These are phyloP conservation scores for Drosophila mojavensis DNA, from an alignment of 1,140 invertebrate genomes.

Conservation along the genomic window DNA sequence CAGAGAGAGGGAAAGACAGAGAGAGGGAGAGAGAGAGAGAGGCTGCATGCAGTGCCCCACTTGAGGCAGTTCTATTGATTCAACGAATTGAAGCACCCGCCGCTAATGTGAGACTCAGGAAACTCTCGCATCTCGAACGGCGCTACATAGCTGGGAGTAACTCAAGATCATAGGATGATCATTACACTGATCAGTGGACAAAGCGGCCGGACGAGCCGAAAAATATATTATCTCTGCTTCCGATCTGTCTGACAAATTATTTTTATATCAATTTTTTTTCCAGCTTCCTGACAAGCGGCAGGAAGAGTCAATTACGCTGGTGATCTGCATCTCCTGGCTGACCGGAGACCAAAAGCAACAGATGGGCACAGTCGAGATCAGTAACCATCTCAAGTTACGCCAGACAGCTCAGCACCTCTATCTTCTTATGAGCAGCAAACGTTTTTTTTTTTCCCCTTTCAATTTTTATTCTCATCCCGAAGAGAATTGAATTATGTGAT, in stretches of 20 bases:
- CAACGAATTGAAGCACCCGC: conserved; percentile 15
- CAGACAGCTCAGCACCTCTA: conserved; percentile 58
- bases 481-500: neutral
- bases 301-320: conserved; percentile 65
- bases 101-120: conserved; percentile 10
- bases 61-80: neutral
- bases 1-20: neutral
- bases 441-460: conserved; percentile 7
- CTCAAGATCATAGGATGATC: conserved; percentile 74
- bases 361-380: conserved; percentile 63
- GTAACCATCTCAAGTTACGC: conserved; percentile 60
- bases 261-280: conserved; percentile 37
- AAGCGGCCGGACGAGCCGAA: conserved; percentile 40
- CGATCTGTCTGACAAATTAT: conserved; percentile 63
- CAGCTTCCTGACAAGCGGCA: conserved; percentile 60
- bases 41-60: conserved; percentile 7
- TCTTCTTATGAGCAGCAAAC: neutral
- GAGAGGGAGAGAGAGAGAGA: conserved; percentile 1
- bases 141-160: conserved; percentile 24
- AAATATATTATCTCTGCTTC: conserved; percentile 67
- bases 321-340: conserved; percentile 45
- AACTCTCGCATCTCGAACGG: conserved; percentile 2
- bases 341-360: conserved; percentile 58
- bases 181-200: conserved; percentile 73
- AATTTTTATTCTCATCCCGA: neutral